Conservation (phyloP, 2,113 vertebrate species). For the Prolemur simus region DNA sequence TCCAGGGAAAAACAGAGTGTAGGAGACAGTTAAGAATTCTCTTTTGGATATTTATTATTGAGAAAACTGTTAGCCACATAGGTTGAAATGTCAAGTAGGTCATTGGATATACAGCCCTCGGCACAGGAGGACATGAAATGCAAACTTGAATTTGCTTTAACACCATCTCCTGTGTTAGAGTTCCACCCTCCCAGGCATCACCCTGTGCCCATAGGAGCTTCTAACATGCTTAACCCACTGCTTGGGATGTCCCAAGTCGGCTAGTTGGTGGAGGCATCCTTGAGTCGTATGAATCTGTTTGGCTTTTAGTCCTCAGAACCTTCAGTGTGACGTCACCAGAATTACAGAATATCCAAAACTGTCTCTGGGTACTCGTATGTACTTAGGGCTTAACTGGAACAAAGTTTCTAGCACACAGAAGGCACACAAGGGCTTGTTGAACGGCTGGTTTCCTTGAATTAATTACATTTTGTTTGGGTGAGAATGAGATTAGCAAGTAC, state of each 20-base stretch:
- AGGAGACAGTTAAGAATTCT: background rate
- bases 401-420: background rate
- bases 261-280: background rate
- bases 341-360: background rate
- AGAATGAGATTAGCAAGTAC: background rate
- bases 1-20: background rate
- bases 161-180: too few relatives aligned
- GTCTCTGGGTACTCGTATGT: accelerated
- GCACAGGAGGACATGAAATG: background rate
- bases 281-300: background rate
- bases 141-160: background rate
- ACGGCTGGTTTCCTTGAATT: background rate
- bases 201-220: background rate
- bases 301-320: background rate
- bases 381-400: background rate
- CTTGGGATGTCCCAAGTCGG: background rate
- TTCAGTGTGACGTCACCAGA: background rate
- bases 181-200: background rate
- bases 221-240: background rate
- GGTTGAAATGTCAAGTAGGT: background rate
- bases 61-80: background rate
- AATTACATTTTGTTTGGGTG: background rate
- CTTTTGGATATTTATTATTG: background rate
- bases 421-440: background rate
- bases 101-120: background rate